These are phyloP conservation scores for Vesta saturnalis DNA, from an alignment of 2,888 invertebrate species.

Conservation along the genomic window DNA sequence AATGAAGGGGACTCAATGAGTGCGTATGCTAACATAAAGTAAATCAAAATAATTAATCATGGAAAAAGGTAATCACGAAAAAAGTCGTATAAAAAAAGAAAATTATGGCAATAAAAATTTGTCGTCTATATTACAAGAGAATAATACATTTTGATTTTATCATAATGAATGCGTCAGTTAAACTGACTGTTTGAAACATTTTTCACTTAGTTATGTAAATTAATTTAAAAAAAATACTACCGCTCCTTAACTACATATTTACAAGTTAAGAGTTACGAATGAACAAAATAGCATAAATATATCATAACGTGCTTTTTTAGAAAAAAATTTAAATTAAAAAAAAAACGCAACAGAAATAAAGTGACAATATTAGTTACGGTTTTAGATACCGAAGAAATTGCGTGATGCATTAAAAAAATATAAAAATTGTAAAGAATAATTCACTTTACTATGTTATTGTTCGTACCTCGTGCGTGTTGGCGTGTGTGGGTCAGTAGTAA, in stretches of 20 bases:
- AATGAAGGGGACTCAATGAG: no score
- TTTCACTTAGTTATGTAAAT: slow-evolving; percentile 10
- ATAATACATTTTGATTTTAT: neutral
- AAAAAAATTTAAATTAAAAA: neutral
- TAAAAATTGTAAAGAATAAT: slow-evolving; percentile 31
- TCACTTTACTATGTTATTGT: slow-evolving; percentile 43
- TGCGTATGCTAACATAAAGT: no score
- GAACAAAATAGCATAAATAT: no score
- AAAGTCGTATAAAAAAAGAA: neutral
- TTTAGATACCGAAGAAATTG: slow-evolving; percentile 33
- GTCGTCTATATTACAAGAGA: neutral
- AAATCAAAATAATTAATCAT: no score
- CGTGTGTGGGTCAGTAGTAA: slow-evolving; percentile 47
- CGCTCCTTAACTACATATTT: neutral
- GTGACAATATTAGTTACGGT: slow-evolving; percentile 16
- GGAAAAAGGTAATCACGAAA: no score
- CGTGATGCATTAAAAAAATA: slow-evolving; percentile 34
- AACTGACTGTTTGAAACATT: neutral
- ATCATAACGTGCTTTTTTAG: no score
- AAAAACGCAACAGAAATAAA: neutral
- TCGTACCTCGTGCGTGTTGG: slow-evolving; percentile 43
- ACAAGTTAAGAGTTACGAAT: no score
- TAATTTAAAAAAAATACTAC: neutral
- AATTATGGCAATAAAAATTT: slow-evolving; percentile 1
- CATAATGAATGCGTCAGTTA: neutral